A percentile compares a stretch with the other conserved stretches of the same genome.
Evolutionary conservation across 2,797 vertebrate species (phyloP).

Genomic region (Gadopsis marmoratus): DNA sequence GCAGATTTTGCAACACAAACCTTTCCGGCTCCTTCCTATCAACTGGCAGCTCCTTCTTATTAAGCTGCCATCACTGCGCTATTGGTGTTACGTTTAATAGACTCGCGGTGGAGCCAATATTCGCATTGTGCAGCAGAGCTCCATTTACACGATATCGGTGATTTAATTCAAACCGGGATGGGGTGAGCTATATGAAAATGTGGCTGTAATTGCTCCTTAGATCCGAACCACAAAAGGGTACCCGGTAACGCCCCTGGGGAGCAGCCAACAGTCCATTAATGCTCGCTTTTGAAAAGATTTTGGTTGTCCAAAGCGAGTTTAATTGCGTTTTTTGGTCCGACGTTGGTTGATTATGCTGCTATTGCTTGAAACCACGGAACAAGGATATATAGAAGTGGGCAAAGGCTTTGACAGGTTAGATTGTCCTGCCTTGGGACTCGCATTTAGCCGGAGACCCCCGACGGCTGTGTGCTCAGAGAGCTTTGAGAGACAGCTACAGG

Average conservation of each 20-base stretch:
- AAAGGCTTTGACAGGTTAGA: conserved; percentile 88
- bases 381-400: conserved; percentile 82
- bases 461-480: conserved; percentile 81
- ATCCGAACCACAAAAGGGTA: conserved; percentile 80
- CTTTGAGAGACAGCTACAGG: conserved; percentile 90
- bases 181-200: conserved; percentile 59
- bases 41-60: conserved; percentile 6
- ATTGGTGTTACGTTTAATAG: conserved; percentile 1
- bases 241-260: conserved; percentile 75
- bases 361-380: conserved; percentile 82
- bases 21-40: neutral
- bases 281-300: conserved; percentile 80
- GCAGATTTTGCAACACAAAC: neutral
- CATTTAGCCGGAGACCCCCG: conserved; percentile 83
- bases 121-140: neutral
- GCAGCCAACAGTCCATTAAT: conserved; percentile 81
- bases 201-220: conserved; percentile 69
- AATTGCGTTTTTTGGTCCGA: conserved; percentile 91
- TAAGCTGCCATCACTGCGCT: conserved; percentile 24
- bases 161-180: conserved; percentile 54
- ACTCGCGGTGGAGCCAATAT: neutral
- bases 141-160: conserved; percentile 45
- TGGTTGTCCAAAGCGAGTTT: conserved; percentile 87
- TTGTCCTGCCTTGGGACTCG: conserved; percentile 86
- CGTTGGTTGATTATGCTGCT: conserved; percentile 87